Base-by-base conservation (phyloP, 2,113 vertebrate species). In the Silurus glanis region DNA sequence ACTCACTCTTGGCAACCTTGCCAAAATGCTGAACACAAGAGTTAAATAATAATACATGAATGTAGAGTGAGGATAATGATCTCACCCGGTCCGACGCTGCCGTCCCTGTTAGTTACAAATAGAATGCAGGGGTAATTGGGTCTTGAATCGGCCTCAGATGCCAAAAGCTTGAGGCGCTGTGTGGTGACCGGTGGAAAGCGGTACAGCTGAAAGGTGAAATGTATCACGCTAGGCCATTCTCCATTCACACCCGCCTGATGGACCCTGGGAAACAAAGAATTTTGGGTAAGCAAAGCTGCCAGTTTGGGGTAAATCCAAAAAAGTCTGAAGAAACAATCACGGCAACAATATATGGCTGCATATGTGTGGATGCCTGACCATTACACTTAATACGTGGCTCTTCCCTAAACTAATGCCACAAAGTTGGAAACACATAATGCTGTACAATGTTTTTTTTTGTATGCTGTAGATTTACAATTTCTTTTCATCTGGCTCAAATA, bases 151-250 rank as follows among this genome's bases (percentile, higher is more conserved):
- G 86, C 37, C 47, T 93, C 93, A 0, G 45, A 82, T 82, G 87
- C 87, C 62, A 96, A 91, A 51, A 99, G 94, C 90, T 93, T 95
- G 83, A 99, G 94, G 8, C 94, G 94, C 0, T 97, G 95, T 0
- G 97, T 97, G 0, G 94, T 97, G 74, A 94, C 92, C 0, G 95
- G 95, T 0, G 96, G 96, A 74, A 99, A 98, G 17, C 97, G 96
- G 90, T 99, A 99, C 88, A 99, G 96, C 95, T 99, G 98, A 95
- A 99, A 98, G 84, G 96, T 99, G 92, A 99, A 95, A 90, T 97
- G 95, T 89, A 99, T 74, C 2, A 93, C 96, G 69, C 84, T 86
- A 0, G 96, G 97, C 96, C 96, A 97, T 0, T 89, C 92, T 0
- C 85, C 64, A 37, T 90, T 89, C 0, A 55, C 5, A 0, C 88